A percentile compares a stretch with the other conserved stretches of the same genome.
Conservation (phyloP, 2,113 vertebrate genomes). For the Pteruthius melanotis region DNA sequence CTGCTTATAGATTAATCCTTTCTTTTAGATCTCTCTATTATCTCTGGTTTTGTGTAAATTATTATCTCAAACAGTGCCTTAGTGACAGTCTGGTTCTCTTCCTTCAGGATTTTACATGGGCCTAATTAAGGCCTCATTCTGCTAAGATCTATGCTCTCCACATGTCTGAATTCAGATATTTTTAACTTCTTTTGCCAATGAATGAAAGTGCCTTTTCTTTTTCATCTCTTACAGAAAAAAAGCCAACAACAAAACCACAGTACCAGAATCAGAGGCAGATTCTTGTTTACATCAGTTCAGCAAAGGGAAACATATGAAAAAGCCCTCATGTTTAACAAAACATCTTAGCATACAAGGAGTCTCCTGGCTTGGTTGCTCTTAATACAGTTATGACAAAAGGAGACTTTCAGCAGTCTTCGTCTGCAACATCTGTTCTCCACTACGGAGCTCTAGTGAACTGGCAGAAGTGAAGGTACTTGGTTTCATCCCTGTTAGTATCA, state of each 20-base stretch:
- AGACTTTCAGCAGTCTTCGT: not conserved
- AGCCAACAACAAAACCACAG: fast-evolving
- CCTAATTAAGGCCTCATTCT: not conserved
- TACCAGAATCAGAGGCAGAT: not conserved
- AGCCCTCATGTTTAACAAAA: not conserved
- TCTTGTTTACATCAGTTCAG: not conserved
- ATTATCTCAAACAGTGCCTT: conserved; percentile 24
- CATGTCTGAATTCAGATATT: not conserved
- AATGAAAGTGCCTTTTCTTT: not conserved
- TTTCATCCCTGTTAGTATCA: not conserved
- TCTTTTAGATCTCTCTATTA: conserved; percentile 51
- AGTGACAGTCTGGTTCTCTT: not conserved
- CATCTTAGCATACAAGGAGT: not conserved
- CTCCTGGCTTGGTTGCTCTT: not conserved
- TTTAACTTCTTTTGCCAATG: not conserved
- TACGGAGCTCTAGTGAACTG: not conserved
- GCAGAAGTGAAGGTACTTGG: not conserved
- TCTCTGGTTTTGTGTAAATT: conserved; percentile 29
- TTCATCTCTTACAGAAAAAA: not conserved
- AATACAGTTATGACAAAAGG: fast-evolving
- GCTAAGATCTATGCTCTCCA: not conserved
- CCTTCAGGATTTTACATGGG: not conserved
- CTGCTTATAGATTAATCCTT: conserved; percentile 47
- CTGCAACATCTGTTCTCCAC: not conserved
- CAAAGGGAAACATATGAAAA: not conserved